Evolutionary conservation across 2,113 vertebrate species (phyloP).

Genomic region (Alectura lathami): DNA sequence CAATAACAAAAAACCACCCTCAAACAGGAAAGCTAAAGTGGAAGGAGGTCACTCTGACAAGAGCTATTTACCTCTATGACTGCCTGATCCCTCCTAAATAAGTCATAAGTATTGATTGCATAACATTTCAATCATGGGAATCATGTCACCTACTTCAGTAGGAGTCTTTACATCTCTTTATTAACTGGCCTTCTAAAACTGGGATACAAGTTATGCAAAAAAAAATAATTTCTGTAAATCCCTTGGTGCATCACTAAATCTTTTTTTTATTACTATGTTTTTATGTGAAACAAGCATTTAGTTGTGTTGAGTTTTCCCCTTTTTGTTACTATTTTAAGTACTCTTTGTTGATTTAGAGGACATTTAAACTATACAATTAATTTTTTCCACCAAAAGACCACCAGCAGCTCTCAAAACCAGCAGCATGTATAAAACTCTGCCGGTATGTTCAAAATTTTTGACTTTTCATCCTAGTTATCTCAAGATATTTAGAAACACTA

Average conservation of each 20-base stretch:
- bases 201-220: background rate
- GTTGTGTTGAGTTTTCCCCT: background rate
- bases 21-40: background rate
- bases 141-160: background rate
- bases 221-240: background rate
- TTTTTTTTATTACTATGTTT: background rate
- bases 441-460: background rate
- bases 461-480: background rate
- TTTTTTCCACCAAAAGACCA: background rate
- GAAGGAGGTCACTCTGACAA: background rate
- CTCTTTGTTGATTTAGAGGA: background rate
- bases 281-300: background rate
- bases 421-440: background rate
- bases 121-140: background rate
- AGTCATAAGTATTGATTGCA: background rate
- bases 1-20: background rate
- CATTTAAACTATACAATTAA: rapidly evolving
- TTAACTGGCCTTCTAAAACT: background rate
- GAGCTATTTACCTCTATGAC: background rate
- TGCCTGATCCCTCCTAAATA: background rate
- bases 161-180: background rate
- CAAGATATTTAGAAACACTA: background rate
- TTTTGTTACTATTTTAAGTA: background rate
- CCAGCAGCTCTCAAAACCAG: background rate
- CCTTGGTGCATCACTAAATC: background rate